Percentiles rank a stretch among this genome's conserved stretches.
Conservation (phyloP, 2,113 vertebrate genomes). For the Aptenodytes forsteri region DNA sequence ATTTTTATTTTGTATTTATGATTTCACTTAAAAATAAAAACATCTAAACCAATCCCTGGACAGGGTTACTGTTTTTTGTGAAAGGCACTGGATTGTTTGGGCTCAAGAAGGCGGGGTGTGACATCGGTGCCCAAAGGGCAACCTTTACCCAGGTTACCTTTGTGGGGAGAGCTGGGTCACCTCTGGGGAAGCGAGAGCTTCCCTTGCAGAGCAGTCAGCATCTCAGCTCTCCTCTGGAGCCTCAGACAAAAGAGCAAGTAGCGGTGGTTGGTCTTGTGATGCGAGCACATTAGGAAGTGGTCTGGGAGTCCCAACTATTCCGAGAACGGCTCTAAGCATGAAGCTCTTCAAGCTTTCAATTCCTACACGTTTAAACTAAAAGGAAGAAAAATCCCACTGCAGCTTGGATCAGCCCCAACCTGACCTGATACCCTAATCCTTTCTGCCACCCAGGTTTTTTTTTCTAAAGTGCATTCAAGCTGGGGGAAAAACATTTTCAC, state of each 20-base stretch:
- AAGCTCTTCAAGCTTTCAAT: slow-evolving; percentile 23
- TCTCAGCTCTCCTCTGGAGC: neutral
- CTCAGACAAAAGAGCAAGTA: slow-evolving; percentile 11
- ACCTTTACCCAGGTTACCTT: neutral
- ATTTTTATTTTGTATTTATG: slow-evolving; percentile 66
- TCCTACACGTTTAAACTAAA: neutral
- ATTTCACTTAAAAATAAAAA: slow-evolving; percentile 56
- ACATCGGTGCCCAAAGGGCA: neutral
- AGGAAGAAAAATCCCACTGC: neutral
- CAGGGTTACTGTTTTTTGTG: neutral
- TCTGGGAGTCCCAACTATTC: neutral
- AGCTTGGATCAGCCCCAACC: slow-evolving; percentile 18
- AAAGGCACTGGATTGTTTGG: neutral
- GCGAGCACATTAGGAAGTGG: slow-evolving; percentile 2
- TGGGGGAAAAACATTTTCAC: slow-evolving; percentile 18
- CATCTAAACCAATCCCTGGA: neutral
- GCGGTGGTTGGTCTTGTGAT: neutral
- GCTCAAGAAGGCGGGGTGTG: neutral
- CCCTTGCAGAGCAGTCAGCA: neutral
- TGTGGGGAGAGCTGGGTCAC: neutral
- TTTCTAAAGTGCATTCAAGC: neutral
- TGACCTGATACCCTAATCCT: slow-evolving; percentile 7
- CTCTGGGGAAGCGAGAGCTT: neutral
- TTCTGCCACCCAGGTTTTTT: neutral
- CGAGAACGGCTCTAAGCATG: neutral